Evolutionary conservation across 2,888 invertebrate genomes (phyloP).

Genomic region (Smittia sp.): DNA sequence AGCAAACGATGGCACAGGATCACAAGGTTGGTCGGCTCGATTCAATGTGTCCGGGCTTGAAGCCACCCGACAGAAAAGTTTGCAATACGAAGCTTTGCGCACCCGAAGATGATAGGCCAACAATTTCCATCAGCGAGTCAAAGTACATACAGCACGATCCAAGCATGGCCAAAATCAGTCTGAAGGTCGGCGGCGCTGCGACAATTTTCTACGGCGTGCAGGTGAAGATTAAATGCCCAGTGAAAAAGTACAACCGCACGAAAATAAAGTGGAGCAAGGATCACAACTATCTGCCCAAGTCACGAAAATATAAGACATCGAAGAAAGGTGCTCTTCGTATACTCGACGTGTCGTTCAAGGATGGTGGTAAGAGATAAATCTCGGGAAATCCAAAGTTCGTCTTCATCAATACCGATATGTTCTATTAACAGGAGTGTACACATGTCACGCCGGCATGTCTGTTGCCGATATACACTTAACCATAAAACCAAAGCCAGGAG

Average conservation of each 20-base stretch:
- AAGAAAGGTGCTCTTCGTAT: slow-evolving; percentile 88
- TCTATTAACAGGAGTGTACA: slow-evolving; percentile 64
- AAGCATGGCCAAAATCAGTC: slow-evolving; percentile 66
- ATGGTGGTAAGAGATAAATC: slow-evolving; percentile 55
- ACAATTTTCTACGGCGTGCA: slow-evolving; percentile 87
- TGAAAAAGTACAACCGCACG: slow-evolving; percentile 72
- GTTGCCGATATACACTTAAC: slow-evolving; percentile 76
- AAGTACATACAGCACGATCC: slow-evolving; percentile 77
- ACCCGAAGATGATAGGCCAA: slow-evolving; percentile 67
- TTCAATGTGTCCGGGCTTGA: slow-evolving; percentile 70
- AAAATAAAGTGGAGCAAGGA: slow-evolving; percentile 90
- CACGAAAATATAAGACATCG: slow-evolving; percentile 81
- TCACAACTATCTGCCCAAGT: slow-evolving; percentile 71
- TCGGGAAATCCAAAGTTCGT: too few species aligned
- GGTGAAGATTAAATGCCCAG: slow-evolving; percentile 91
- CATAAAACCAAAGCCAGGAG: slow-evolving; percentile 76
- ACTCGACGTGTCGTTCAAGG: slow-evolving; percentile 73
- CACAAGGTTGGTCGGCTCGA: slow-evolving; percentile 77
- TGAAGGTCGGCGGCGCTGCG: slow-evolving; percentile 84
- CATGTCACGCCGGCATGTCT: slow-evolving; percentile 80
- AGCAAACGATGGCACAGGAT: slow-evolving; percentile 91
- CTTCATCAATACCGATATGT: too few species aligned
- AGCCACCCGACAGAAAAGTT: slow-evolving; percentile 73
- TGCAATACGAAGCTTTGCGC: slow-evolving; percentile 83
- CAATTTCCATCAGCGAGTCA: slow-evolving; percentile 75